These are phyloP conservation scores for Ptilorrhoa leucosticta DNA, from an alignment of 2,113 vertebrate genomes.

Conservation along the genomic window DNA sequence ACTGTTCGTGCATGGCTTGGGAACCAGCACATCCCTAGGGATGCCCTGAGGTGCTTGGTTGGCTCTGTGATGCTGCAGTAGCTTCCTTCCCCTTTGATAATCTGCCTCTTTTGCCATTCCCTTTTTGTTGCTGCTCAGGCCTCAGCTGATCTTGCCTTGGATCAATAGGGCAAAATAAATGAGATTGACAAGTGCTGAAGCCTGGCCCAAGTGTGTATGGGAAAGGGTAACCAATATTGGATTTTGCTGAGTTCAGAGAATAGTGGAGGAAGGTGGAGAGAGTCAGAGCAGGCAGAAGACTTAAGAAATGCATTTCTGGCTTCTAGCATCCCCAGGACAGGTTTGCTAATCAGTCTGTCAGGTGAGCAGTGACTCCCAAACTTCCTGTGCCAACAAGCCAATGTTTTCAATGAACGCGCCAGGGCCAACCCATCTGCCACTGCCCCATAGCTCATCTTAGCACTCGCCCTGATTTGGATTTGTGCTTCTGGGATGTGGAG, in stretches of 20 bases:
- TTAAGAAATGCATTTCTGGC: not conserved
- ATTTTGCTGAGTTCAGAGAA: not conserved
- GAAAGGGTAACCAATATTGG: not conserved
- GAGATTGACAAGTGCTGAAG: not conserved
- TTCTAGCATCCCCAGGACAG: not conserved
- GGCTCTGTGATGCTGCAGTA: not conserved
- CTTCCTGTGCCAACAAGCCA: not conserved
- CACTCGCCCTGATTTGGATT: not conserved
- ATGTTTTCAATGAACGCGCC: not conserved
- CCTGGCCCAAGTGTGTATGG: not conserved
- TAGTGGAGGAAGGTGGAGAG: not conserved
- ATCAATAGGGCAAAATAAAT: constrained; percentile 19
- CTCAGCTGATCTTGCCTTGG: not conserved
- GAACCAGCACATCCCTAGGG: not conserved
- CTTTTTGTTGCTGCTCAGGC: not conserved
- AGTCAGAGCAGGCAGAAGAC: not conserved
- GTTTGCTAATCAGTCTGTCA: not conserved
- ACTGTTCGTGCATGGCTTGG: rapidly evolving
- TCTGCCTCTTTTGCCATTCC: not conserved
- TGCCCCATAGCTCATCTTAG: not conserved
- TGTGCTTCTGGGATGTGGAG: not conserved
- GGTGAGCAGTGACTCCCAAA: not conserved
- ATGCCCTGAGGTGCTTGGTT: not conserved
- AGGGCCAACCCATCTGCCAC: not conserved
- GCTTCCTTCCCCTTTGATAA: not conserved